A percentile compares a stretch with the other conserved stretches of the same genome.
Evolutionary conservation across 2,113 vertebrate genomes (phyloP).

Genomic region (Nerophis lumbriciformis): DNA sequence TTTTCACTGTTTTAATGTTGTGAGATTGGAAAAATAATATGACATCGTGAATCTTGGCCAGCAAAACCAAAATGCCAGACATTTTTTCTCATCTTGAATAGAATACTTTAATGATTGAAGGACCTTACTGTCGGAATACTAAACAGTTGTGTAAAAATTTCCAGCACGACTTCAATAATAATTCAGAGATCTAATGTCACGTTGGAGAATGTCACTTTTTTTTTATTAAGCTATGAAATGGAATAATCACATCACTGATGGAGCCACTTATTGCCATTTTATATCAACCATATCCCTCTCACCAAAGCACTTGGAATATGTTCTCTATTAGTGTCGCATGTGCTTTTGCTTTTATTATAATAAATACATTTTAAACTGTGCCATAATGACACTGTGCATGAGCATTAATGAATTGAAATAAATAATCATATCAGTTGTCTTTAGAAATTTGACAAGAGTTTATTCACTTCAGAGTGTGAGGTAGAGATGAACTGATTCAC

Average conservation of each 20-base stretch:
- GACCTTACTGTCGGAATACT: conserved; percentile 21
- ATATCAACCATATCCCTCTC: conserved; percentile 7
- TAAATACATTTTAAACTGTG: background rate
- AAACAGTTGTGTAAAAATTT: conserved; percentile 54
- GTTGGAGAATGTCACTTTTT: conserved; percentile 52
- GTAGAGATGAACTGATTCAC: no score
- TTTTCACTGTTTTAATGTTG: no score
- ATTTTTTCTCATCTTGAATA: no score
- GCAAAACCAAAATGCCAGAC: no score
- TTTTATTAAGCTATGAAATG: conserved; percentile 52
- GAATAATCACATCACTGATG: conserved; percentile 35
- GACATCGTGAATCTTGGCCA: no score
- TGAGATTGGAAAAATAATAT: no score
- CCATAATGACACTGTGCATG: background rate
- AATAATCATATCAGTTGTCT: background rate
- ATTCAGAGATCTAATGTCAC: conserved; percentile 48
- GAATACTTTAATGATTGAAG: no score
- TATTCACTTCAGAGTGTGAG: no score
- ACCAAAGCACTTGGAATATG: background rate
- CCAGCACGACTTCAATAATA: conserved; percentile 36
- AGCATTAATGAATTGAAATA: background rate
- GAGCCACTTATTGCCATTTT: conserved; percentile 27
- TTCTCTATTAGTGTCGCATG: conserved; percentile 1
- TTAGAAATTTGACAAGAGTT: no score
- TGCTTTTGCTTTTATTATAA: background rate